Evolutionary conservation across 2,113 vertebrate species (phyloP).

Genomic region (Callochromis pleurospilus): DNA sequence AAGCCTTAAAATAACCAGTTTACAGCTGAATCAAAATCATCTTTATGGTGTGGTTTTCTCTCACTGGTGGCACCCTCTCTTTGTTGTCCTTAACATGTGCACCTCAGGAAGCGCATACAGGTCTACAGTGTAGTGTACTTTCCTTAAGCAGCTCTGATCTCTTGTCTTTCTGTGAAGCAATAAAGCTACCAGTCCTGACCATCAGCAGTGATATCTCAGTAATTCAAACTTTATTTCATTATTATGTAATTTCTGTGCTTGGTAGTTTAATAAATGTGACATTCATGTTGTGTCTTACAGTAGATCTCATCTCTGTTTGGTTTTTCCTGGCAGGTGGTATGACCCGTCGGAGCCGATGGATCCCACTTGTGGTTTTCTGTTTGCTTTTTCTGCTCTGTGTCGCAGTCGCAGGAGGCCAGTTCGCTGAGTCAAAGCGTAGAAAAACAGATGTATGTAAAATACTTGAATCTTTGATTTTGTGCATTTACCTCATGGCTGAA

Average conservation of each 20-base stretch:
- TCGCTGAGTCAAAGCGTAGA: fast-evolving
- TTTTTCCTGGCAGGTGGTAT: background rate
- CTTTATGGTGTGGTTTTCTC: background rate
- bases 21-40: background rate
- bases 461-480: background rate
- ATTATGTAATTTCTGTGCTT: fast-evolving
- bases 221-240: background rate
- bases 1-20: background rate
- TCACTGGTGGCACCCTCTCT: fast-evolving
- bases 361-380: background rate
- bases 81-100: background rate
- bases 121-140: background rate
- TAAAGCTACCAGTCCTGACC: background rate
- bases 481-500: background rate
- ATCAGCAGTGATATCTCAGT: background rate
- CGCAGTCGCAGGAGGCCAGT: fast-evolving
- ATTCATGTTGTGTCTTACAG: background rate
- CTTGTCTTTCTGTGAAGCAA: background rate
- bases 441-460: background rate
- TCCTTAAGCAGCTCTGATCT: background rate
- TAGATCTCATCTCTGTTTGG: fast-evolving
- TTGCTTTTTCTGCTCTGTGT: background rate
- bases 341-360: fast-evolving
- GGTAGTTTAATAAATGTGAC: background rate
- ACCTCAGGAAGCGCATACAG: background rate